Conservation (phyloP, 2,888 invertebrate genomes). For the Drosophila kokeensis region DNA sequence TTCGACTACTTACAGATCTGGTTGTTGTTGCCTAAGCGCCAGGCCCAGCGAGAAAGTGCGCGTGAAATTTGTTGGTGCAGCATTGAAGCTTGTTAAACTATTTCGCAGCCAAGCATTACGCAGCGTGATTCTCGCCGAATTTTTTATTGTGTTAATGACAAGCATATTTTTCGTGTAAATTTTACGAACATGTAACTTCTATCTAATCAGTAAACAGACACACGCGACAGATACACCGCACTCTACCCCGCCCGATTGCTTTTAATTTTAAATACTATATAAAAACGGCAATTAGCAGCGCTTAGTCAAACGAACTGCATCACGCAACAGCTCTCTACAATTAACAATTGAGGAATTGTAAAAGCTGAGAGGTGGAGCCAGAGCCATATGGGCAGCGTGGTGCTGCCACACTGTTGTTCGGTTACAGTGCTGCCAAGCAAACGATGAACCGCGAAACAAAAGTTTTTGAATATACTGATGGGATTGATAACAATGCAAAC, state of each 20-base stretch:
- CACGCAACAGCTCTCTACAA: conserved; percentile 57
- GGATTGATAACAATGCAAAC: neutral
- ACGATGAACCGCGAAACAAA: neutral
- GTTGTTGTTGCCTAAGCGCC: conserved; percentile 57
- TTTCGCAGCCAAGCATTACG: conserved; percentile 49
- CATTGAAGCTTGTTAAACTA: conserved; percentile 18
- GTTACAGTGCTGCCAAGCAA: conserved; percentile 17
- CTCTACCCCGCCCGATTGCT: neutral
- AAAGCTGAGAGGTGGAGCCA: conserved; percentile 47
- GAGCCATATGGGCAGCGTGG: conserved; percentile 32
- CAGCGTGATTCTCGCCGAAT: conserved; percentile 46
- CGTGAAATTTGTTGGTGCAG: conserved; percentile 40
- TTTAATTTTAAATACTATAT: conserved; percentile 8
- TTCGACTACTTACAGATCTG: conserved; percentile 56
- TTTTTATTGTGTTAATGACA: conserved; percentile 64
- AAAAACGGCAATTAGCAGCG: conserved; percentile 28
- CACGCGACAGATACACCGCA: conserved; percentile 4
- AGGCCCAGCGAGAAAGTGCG: conserved; percentile 75
- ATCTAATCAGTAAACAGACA: conserved; percentile 50
- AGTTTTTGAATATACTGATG: conserved; percentile 7
- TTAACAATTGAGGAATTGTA: conserved; percentile 39
- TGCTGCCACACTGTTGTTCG: conserved; percentile 26
- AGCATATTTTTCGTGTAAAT: conserved; percentile 44
- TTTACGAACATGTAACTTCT: conserved; percentile 11
- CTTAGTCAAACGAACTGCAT: conserved; percentile 20